Conservation (phyloP, 2,113 vertebrate species). For the Cinclus cinclus region DNA sequence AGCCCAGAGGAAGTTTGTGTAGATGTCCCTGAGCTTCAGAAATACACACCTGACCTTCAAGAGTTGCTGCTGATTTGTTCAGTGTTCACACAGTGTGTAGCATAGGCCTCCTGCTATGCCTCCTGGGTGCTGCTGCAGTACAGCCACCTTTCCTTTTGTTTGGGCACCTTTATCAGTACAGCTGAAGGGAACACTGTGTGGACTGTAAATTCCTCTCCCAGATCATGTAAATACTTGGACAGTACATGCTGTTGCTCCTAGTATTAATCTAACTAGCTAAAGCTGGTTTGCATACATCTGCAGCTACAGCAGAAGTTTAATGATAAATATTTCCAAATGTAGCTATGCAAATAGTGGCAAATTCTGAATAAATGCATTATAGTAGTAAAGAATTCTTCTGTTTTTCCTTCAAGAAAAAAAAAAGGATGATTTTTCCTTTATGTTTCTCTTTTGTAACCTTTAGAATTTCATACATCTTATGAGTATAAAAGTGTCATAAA, state of each 20-base stretch:
- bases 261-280: neutral
- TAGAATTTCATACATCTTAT: neutral
- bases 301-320: neutral
- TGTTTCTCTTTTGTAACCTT: neutral
- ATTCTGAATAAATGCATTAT: neutral
- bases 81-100: neutral
- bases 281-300: neutral
- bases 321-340: slow-evolving; percentile 1
- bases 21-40: neutral
- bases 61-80: neutral
- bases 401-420: neutral
- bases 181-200: neutral
- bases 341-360: neutral
- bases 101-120: neutral
- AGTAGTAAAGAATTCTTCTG: neutral
- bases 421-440: neutral
- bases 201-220: neutral
- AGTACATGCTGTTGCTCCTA: neutral
- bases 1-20: neutral
- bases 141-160: neutral
- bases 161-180: neutral
- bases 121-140: neutral
- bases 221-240: neutral
- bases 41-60: neutral
- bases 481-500: neutral